Base-by-base conservation (phyloP, 2,888 invertebrate genomes). In the Laothoe populi region DNA sequence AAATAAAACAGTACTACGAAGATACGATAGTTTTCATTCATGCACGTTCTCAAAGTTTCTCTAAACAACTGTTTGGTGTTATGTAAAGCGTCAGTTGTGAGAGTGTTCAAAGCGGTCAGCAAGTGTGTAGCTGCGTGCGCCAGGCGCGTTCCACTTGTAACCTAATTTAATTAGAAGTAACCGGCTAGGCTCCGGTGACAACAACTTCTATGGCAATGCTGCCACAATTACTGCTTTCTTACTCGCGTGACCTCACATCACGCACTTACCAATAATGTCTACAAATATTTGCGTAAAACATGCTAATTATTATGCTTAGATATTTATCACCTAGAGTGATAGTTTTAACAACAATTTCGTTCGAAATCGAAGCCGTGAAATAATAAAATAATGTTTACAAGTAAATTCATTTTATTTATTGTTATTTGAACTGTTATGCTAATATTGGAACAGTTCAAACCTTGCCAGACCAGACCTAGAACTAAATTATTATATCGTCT, bases 101-200 rank as follows among this genome's bases (percentile, higher is more conserved):
- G 72, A 73, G 71, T 72, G 70, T 77, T 75, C 71, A 74, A 75
- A 72, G 74, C 72, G 77, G 77, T 71, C 77, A 77, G 77, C 71
- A 68, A 62, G 53, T 53, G 53, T 53, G 49, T 16, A 23, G 4
- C 7, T 44, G 57, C 70, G 72, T 69, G 69, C 64, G 65, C 70
- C 75, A 70, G 71, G 77, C 82, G 80, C 81, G 88, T 84, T 88
- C 89, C 79, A 89, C 84, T 88, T 87, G 86, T 82, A 81, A 72
- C 69, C 78, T 90, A 91, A 92, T 92, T 91, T 78, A 91, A 91
- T 92, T 92, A 92, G 84, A 80, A 81, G 81, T 89, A 87, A 88
- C 87, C 84, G 87, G 79, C 83, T 83, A 10, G 8, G 38, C 8
- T 10, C 38, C 74, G 72, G 67, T 72, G 72, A 70, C 69, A 73